These are phyloP conservation scores for Heteractis magnifica DNA, from an alignment of 92 coral and sea anemone genomes.

Conservation along the genomic window DNA sequence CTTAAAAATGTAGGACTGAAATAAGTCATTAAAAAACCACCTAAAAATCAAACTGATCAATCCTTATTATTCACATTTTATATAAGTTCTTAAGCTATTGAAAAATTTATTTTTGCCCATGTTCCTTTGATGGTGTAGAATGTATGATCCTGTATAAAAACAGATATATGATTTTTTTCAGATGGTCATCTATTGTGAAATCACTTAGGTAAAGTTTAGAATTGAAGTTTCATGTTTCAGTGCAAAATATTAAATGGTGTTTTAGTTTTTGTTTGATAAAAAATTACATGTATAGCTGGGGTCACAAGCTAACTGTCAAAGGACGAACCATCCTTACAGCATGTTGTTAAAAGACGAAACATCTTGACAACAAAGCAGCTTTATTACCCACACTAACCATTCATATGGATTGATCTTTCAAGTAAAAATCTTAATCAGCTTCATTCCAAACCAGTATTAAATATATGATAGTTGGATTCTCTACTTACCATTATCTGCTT, in stretches of 20 bases:
- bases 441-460: neutral
- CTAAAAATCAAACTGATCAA: neutral
- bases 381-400: neutral
- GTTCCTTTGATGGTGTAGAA: too few species aligned
- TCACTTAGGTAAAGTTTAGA: neutral
- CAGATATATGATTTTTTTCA: too few species aligned
- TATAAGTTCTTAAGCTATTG: too few species aligned
- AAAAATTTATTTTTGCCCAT: too few species aligned
- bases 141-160: too few species aligned
- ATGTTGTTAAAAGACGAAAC: conserved; percentile 13
- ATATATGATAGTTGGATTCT: neutral
- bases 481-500: neutral
- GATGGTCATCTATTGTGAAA: too few species aligned
- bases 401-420: neutral
- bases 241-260: too few species aligned
- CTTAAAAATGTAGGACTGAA: neutral
- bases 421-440: neutral
- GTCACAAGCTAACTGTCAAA: neutral
- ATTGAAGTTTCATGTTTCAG: neutral
- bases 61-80: neutral
- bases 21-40: too few species aligned
- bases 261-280: neutral
- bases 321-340: conserved; percentile 1
- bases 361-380: conserved; percentile 9
- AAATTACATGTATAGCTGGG: neutral